Evolutionary conservation across 2,113 vertebrate species (phyloP).

Genomic region (Orientallactaga bullata): DNA sequence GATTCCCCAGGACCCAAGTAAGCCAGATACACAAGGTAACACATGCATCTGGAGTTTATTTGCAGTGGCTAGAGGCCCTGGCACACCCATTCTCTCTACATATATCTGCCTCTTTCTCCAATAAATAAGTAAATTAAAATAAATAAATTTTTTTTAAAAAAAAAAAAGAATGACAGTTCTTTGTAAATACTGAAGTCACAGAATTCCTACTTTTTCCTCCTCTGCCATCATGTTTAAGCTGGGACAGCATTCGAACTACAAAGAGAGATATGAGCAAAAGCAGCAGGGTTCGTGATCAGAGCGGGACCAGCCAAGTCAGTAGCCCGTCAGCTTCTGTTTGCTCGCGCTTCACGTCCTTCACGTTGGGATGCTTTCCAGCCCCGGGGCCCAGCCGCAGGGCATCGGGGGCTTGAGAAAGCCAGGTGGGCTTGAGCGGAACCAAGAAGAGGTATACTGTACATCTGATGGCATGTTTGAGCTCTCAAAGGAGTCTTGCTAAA

Average conservation of each 20-base stretch:
- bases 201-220: no score
- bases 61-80: no score
- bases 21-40: no score
- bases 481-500: background rate
- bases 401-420: background rate
- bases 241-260: background rate
- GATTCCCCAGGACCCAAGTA: no score
- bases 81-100: no score
- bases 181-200: constrained; percentile 27
- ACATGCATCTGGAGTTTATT: no score
- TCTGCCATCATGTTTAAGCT: no score
- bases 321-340: background rate
- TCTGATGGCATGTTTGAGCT: background rate
- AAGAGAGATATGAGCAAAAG: background rate
- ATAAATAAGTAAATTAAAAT: no score
- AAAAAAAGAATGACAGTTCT: background rate
- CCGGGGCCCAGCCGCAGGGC: background rate
- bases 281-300: background rate
- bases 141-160: no score
- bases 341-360: background rate
- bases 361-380: background rate
- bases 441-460: no score
- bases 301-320: background rate
- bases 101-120: no score
- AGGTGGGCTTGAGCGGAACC: background rate